A percentile compares a stretch with the other conserved stretches of the same genome.
Evolutionary conservation across 2,797 vertebrate species (phyloP).

Genomic region (Hirundo rustica): DNA sequence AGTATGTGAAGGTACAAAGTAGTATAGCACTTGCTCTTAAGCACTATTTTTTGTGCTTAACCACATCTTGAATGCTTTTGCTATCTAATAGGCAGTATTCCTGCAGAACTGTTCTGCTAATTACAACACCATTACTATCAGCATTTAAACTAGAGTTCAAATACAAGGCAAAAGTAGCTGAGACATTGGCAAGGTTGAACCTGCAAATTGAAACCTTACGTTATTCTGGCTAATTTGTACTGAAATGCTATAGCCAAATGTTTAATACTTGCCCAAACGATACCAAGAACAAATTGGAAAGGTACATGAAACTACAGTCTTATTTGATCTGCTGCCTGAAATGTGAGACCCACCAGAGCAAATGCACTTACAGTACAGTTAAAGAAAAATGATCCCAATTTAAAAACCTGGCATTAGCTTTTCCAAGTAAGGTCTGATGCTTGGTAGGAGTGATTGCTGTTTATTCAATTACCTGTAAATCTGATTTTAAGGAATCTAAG

Average conservation of each 20-base stretch:
- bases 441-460: background rate
- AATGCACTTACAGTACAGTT: background rate
- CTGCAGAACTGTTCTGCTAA: constrained; percentile 35
- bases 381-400: constrained; percentile 22
- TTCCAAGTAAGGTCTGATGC: background rate
- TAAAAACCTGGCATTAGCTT: constrained; percentile 5
- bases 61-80: background rate
- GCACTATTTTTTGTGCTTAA: background rate
- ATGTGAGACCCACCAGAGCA: constrained; percentile 19
- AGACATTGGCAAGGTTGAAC: constrained; percentile 23
- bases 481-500: constrained; percentile 21
- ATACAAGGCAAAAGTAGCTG: background rate
- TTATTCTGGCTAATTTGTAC: constrained; percentile 40
- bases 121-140: constrained; percentile 5
- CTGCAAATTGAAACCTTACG: constrained; percentile 19
- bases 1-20: background rate
- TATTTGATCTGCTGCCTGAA: constrained; percentile 53
- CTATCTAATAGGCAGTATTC: constrained; percentile 7
- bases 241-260: constrained; percentile 36
- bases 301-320: constrained; percentile 42
- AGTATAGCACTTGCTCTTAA: background rate
- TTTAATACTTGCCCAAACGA: constrained; percentile 47
- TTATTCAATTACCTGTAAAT: constrained; percentile 41
- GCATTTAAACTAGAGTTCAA: constrained; percentile 21
- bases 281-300: constrained; percentile 51